Evolutionary conservation across 2,797 vertebrate species (phyloP).

Genomic region (Cynopterus sphinx): DNA sequence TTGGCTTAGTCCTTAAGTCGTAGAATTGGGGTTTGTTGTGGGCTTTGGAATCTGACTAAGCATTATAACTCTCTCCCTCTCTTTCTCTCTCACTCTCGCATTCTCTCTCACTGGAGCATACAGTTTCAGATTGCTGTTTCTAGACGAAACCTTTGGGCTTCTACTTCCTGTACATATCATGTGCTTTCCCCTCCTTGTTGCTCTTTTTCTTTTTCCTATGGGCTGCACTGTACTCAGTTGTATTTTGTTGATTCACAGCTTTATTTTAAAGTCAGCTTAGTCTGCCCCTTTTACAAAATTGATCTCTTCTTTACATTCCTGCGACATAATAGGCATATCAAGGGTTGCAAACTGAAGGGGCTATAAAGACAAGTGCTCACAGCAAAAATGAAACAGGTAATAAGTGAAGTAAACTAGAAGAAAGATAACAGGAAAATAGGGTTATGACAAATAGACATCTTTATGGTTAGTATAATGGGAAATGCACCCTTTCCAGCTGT

Average conservation of each 20-base stretch:
- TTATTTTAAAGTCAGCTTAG: conserved; percentile 18
- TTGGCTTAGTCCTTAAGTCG: background rate
- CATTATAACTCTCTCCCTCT: background rate
- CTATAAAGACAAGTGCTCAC: background rate
- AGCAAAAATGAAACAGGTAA: background rate
- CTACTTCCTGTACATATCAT: rapidly evolving
- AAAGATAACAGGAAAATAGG: background rate
- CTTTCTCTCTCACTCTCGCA: too few relatives aligned
- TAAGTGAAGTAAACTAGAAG: background rate
- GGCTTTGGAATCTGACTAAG: background rate
- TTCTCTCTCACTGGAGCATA: background rate
- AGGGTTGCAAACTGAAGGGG: background rate
- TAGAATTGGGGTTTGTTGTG: background rate
- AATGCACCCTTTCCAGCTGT: background rate
- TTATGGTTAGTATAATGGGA: background rate
- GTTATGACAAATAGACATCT: background rate
- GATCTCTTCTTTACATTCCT: conserved; percentile 6
- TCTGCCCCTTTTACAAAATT: background rate
- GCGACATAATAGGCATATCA: background rate
- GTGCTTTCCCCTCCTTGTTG: rapidly evolving
- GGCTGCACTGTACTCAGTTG: background rate
- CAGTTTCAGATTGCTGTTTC: background rate
- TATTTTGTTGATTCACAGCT: background rate
- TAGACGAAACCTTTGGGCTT: background rate
- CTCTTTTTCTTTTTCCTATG: background rate